phyloP scores from a whole-genome alignment of 2,888 invertebrate species.

The Zele albiditarsus region DNA sequence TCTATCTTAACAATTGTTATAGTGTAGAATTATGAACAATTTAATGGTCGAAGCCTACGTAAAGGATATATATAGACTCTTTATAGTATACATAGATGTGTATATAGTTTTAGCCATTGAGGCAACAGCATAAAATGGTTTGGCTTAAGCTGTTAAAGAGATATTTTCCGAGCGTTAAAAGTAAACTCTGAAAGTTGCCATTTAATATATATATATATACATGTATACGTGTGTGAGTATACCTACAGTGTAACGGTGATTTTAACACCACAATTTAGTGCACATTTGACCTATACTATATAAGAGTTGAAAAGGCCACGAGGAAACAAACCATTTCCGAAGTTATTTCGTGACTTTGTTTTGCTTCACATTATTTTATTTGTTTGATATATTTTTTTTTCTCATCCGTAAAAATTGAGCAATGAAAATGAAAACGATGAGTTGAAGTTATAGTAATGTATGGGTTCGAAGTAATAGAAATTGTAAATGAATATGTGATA shows the following conservation, averaged over 20 bases:
- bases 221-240: background rate
- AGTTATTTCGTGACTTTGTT: background rate
- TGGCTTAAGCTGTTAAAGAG: constrained; percentile 43
- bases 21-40: constrained; percentile 45
- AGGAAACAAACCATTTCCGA: background rate
- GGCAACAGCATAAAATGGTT: constrained; percentile 31
- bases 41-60: constrained; percentile 47
- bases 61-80: constrained; percentile 35
- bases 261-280: constrained; percentile 36
- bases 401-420: background rate
- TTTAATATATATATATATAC: constrained; percentile 18
- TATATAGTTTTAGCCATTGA: constrained; percentile 30
- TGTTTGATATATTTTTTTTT: background rate
- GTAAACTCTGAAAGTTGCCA: constrained; percentile 41
- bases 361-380: background rate
- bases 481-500: no score
- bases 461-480: no score
- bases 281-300: background rate
- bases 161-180: constrained; percentile 40
- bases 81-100: background rate
- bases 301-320: background rate
- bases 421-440: background rate
- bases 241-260: background rate
- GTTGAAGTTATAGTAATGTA: background rate
- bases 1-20: background rate